Conservation (phyloP, 2,888 invertebrate species). For the Drosophila nr. perissopoda region DNA sequence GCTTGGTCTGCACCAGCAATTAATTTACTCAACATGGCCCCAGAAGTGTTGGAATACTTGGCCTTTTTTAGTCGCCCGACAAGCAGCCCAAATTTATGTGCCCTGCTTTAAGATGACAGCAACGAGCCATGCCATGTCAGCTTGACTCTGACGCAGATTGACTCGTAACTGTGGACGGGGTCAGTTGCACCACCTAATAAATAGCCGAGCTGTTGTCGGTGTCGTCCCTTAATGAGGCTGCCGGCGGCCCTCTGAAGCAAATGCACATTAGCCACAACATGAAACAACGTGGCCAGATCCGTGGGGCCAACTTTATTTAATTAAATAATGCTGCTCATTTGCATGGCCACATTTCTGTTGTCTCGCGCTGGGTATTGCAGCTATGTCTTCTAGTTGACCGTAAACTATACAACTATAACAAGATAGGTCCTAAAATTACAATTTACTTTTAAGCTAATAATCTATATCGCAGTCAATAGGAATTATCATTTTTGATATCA, state of each 20-base stretch:
- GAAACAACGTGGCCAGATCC: slow-evolving; percentile 18
- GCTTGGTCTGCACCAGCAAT: slow-evolving; percentile 55
- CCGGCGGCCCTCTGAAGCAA: slow-evolving; percentile 14
- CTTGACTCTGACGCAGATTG: slow-evolving; percentile 49
- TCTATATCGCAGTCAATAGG: not conserved
- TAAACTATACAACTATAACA: not conserved
- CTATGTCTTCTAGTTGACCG: not conserved
- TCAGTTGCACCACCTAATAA: slow-evolving; percentile 36
- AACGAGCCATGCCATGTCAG: slow-evolving; percentile 15
- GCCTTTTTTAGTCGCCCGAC: slow-evolving; percentile 14
- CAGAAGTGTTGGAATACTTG: slow-evolving; percentile 22
- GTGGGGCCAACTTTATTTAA: slow-evolving; percentile 57
- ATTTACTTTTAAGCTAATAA: not conserved
- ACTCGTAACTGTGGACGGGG: slow-evolving; percentile 23
- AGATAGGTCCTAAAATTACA: not conserved
- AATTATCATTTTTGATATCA: not conserved
- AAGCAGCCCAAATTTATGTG: slow-evolving; percentile 52
- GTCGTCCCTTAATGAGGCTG: slow-evolving; percentile 51
- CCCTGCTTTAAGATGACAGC: slow-evolving; percentile 48
- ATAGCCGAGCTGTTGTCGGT: slow-evolving; percentile 35
- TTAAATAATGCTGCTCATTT: slow-evolving; percentile 63
- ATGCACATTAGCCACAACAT: slow-evolving; percentile 36
- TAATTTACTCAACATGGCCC: slow-evolving; percentile 58
- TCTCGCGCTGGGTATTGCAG: not conserved
- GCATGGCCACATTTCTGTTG: slow-evolving; percentile 31